Evolutionary conservation across 2,113 vertebrate species (phyloP).

Genomic region (Nothoprocta pentlandii): DNA sequence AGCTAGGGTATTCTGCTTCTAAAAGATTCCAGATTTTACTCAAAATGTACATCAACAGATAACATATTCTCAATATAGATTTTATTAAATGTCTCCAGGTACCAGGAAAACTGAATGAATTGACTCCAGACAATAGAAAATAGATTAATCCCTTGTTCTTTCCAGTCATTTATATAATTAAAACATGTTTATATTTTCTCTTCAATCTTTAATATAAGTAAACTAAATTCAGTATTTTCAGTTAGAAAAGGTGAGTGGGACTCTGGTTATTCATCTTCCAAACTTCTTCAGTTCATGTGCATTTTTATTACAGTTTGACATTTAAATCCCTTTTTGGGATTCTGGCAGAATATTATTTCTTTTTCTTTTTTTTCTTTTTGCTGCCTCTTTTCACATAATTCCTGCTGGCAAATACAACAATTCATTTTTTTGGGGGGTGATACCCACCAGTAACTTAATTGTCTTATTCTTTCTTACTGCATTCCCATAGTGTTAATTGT

Average conservation of each 20-base stretch:
- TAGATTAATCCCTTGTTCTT: background rate
- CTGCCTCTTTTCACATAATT: background rate
- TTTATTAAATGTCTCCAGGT: conserved; percentile 35
- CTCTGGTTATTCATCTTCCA: background rate
- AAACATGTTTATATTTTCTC: background rate
- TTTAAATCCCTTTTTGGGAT: background rate
- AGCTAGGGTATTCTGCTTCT: background rate
- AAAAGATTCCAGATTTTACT: background rate
- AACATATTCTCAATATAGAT: background rate
- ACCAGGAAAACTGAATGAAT: background rate
- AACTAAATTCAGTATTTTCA: background rate
- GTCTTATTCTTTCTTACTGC: background rate
- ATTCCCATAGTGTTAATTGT: background rate
- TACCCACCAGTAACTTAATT: background rate
- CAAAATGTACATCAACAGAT: background rate
- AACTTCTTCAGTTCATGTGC: background rate
- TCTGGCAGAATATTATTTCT: background rate
- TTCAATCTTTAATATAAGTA: background rate
- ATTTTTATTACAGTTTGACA: background rate
- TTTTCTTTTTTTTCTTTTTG: background rate
- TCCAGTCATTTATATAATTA: background rate
- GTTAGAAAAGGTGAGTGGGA: background rate
- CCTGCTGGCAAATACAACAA: background rate
- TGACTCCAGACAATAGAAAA: background rate
- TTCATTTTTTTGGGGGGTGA: background rate